Percentiles rank a stretch among this genome's conserved stretches.
phyloP scores from a whole-genome alignment of 2,888 invertebrate genomes.

The Amphipoea oculea region DNA sequence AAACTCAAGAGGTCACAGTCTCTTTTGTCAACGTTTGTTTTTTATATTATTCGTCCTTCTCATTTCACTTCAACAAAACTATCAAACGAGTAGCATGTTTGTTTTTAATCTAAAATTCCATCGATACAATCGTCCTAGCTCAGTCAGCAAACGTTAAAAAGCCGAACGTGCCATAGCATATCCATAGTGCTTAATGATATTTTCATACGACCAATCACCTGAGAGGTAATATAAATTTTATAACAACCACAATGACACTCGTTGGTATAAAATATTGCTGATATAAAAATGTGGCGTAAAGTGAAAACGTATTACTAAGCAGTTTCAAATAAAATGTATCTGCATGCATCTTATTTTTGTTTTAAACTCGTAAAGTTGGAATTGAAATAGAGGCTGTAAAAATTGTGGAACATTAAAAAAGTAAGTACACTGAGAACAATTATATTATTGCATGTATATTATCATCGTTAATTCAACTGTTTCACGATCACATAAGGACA shows the following conservation, averaged over 20 bases:
- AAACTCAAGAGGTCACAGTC: neutral
- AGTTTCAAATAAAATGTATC: slow-evolving; percentile 34
- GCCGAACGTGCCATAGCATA: slow-evolving; percentile 80
- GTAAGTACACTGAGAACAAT: no score
- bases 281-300: slow-evolving; percentile 54
- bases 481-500: no score
- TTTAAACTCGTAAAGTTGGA: slow-evolving; percentile 30
- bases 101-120: slow-evolving; percentile 74
- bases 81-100: slow-evolving; percentile 66
- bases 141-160: slow-evolving; percentile 69
- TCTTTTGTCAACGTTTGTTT: neutral
- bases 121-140: slow-evolving; percentile 65
- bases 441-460: no score
- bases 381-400: slow-evolving; percentile 27
- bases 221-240: slow-evolving; percentile 74
- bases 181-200: slow-evolving; percentile 71
- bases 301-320: slow-evolving; percentile 53
- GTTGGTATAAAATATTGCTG: slow-evolving; percentile 46
- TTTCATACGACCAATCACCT: slow-evolving; percentile 77
- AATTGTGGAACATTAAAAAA: slow-evolving; percentile 7
- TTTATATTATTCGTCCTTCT: neutral
- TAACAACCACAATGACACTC: slow-evolving; percentile 52
- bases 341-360: slow-evolving; percentile 29
- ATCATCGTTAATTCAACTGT: neutral
- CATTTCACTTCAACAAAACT: slow-evolving; percentile 32